Evolutionary conservation across 92 coral and sea anemone species (phyloP).

Genomic region (Zoanthus sociatus): DNA sequence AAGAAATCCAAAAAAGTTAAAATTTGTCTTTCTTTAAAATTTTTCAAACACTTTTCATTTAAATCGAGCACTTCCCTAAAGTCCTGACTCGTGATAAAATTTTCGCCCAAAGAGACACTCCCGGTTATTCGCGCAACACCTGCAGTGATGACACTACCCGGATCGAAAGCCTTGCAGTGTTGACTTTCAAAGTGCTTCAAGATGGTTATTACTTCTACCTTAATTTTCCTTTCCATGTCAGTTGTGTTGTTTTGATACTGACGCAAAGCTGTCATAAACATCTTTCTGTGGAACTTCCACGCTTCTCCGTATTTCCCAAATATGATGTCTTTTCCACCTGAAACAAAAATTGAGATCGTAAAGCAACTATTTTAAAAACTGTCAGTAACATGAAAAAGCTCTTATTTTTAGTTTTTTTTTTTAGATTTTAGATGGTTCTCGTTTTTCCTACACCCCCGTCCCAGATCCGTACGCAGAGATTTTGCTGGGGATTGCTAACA

Average conservation of each 20-base stretch:
- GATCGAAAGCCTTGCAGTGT: conserved; percentile 30
- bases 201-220: neutral
- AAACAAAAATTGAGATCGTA: neutral
- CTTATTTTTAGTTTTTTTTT: no score
- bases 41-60: conserved; percentile 33
- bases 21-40: conserved; percentile 20
- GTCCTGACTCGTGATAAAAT: conserved; percentile 10
- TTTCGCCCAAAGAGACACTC: conserved; percentile 37
- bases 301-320: conserved; percentile 30
- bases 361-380: neutral
- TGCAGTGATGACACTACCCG: neutral
- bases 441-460: no score
- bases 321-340: conserved; percentile 34
- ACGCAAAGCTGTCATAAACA: conserved; percentile 40
- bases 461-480: no score
- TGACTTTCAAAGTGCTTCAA: conserved; percentile 29
- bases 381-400: neutral
- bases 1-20: conserved; percentile 27
- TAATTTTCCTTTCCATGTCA: conserved; percentile 17
- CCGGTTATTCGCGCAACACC: conserved; percentile 35
- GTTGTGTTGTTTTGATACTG: conserved; percentile 20
- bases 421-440: no score
- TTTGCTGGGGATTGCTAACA: no score
- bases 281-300: conserved; percentile 34
- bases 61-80: conserved; percentile 4